Percentiles rank a stretch among this genome's conserved stretches.
Conservation (phyloP, 2,113 vertebrate species). For the Macrotus californicus region DNA sequence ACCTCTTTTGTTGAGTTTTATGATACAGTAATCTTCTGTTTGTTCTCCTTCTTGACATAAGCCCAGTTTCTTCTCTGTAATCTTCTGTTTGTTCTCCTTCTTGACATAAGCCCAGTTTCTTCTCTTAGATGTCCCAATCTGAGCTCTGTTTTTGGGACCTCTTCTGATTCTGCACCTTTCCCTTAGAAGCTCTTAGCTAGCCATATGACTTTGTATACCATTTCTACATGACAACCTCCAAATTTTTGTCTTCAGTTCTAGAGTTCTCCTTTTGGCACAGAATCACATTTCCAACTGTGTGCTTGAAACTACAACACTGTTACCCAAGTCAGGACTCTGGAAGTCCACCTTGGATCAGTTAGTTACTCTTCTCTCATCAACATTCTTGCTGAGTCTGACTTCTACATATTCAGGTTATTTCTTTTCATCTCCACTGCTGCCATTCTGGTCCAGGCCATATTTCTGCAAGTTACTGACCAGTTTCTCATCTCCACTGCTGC, state of each 20-base stretch:
- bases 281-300: neutral
- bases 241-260: neutral
- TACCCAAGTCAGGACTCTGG: neutral
- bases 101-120: neutral
- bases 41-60: neutral
- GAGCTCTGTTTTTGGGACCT: neutral
- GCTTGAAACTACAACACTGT: neutral
- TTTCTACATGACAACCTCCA: neutral
- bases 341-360: no score
- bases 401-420: no score
- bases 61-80: no score
- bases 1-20: neutral
- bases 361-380: no score
- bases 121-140: neutral
- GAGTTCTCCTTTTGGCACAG: neutral
- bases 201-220: neutral
- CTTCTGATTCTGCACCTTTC: neutral
- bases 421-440: no score
- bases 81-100: neutral
- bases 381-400: no score
- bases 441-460: no score
- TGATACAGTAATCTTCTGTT: neutral
- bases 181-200: neutral
- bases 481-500: no score
- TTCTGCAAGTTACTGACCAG: no score